A percentile compares a stretch with the other conserved stretches of the same genome.
Conservation (phyloP, 2,113 vertebrate species). For the Lepidiolamprologus cunningtoni region DNA sequence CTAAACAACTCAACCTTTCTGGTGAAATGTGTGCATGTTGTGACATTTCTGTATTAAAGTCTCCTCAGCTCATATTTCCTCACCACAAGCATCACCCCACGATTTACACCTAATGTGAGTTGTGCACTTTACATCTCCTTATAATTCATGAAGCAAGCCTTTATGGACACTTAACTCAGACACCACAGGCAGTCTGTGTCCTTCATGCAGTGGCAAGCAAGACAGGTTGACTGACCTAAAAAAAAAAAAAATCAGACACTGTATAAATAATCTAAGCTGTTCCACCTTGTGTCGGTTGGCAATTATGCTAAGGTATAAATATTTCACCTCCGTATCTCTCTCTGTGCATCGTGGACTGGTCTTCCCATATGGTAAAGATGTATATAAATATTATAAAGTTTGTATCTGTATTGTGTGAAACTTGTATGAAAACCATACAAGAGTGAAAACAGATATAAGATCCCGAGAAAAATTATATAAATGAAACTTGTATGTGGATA, state of each 20-base stretch:
- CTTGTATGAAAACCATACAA: background rate
- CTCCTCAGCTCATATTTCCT: background rate
- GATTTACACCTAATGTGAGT: background rate
- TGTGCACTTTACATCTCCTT: background rate
- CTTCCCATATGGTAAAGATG: background rate
- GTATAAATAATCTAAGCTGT: slow-evolving; percentile 55
- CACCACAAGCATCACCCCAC: background rate
- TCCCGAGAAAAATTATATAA: background rate
- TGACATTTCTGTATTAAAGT: background rate
- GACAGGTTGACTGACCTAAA: slow-evolving; percentile 45
- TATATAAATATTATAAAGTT: background rate
- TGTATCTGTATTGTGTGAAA: background rate
- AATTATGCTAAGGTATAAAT: slow-evolving; percentile 51
- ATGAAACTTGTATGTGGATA: background rate
- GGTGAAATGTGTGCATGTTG: background rate
- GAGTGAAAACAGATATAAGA: background rate
- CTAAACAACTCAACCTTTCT: background rate
- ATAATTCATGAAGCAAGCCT: slow-evolving; percentile 10
- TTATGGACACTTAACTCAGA: background rate
- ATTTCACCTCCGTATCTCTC: slow-evolving; percentile 25
- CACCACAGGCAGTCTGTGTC: background rate
- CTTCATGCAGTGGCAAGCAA: background rate
- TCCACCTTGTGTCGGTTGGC: slow-evolving; percentile 19
- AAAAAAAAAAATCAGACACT: slow-evolving; percentile 8
- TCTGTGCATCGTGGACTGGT: background rate